Base-by-base conservation (phyloP, 2,888 invertebrate genomes). In the Noctua janthe region DNA sequence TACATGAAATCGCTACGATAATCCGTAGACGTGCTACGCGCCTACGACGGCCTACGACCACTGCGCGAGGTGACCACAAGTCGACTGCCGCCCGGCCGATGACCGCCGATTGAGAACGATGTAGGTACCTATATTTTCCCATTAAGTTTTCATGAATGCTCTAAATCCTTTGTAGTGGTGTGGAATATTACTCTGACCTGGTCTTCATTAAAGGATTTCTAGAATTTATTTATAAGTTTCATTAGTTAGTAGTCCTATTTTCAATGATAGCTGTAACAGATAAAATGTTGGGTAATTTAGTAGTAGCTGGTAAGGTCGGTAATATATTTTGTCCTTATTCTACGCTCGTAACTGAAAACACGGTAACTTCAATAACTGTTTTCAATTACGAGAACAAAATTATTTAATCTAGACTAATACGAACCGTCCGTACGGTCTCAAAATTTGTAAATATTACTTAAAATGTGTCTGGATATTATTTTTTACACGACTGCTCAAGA, bases 61-160 rank as follows among this genome's bases (percentile, higher is more conserved):
- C 84, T 78, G 89, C 80, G 83, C 84, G 74, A 85, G 91, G 86
- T 91, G 88, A 90, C 89, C 92, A 91, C 83, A 80, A 74, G 80
- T 54, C 78, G 75, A 91, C 88, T 90, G 88, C 23, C 88, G 81
- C 70, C 15, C 93, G 94, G 94, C 85, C 94, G 93, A 93, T 94
- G 95, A 94, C 95, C 95, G 94, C 17, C 88, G 80, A 83, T 82
- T 75, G 79, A 85, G 76, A 71, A 54, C 86, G 43, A 70, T 84
- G 64, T 71, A 72, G 74, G 80, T 56, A 73, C 47, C 35, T 69
- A 74, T 56, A 54, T 23, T 66, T 74, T 79, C 84, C 90, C 90
- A 91, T 92, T 92, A 92, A 87, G 74, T 82, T 91, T 93, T 91
- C 88, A 91, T 89, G 85, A 87, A 81, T 89, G 92, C 87, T 90